A percentile compares a stretch with the other conserved stretches of the same genome.
These are phyloP conservation scores for Coenobita brevimanus DNA, from an alignment of 1,140 invertebrate species.

Conservation along the genomic window DNA sequence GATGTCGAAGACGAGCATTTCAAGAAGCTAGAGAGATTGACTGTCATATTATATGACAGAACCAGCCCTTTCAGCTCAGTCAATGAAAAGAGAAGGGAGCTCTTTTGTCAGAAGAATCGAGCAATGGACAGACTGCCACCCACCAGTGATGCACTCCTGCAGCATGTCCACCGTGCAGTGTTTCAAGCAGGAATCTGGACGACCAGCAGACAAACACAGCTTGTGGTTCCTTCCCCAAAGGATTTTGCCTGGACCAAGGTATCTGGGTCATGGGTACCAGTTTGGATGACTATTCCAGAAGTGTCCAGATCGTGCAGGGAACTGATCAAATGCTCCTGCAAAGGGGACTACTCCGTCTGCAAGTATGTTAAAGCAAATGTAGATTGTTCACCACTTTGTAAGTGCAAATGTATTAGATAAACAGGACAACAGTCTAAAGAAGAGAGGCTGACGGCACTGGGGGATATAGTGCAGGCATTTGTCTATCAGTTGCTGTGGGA, in stretches of 20 bases:
- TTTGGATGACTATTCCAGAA: slow-evolving; percentile 28
- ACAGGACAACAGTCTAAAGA: not conserved
- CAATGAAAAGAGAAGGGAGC: slow-evolving; percentile 8
- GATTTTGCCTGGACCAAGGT: slow-evolving; percentile 26
- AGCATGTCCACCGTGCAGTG: slow-evolving; percentile 22
- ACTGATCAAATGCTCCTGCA: slow-evolving; percentile 24
- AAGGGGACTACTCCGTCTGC: not conserved
- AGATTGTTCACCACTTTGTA: slow-evolving; percentile 24
- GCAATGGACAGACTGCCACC: slow-evolving; percentile 19
- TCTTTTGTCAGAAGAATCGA: slow-evolving; percentile 24
- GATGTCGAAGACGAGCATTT: not conserved
- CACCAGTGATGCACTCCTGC: slow-evolving; percentile 5
- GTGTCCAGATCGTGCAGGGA: slow-evolving; percentile 17
- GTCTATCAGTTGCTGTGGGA: too few species aligned
- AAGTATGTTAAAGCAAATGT: slow-evolving; percentile 16
- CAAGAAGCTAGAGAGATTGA: slow-evolving; percentile 18
- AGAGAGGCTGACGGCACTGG: not conserved
- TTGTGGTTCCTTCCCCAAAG: not conserved
- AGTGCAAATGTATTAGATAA: not conserved
- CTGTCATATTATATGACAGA: slow-evolving; percentile 28
- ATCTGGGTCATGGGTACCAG: slow-evolving; percentile 10
- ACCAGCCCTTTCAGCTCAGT: slow-evolving; percentile 21
- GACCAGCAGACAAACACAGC: slow-evolving; percentile 28
- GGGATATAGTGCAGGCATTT: not conserved
- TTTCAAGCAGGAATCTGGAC: slow-evolving; percentile 9